Conservation (phyloP, 1,140 invertebrate genomes). For the Campodea augens region DNA sequence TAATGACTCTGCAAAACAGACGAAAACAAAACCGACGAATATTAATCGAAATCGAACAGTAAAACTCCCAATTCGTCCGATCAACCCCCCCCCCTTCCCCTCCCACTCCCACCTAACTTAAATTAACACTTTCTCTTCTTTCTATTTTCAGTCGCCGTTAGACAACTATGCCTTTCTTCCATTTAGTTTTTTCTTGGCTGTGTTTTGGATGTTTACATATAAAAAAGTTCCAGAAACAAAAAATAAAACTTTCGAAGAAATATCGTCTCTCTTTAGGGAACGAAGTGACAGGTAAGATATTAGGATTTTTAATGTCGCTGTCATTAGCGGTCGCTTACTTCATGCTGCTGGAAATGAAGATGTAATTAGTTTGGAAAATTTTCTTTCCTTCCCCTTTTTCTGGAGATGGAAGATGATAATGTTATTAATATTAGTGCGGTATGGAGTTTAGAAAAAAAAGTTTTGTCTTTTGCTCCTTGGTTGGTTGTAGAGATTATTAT, state of each 20-base stretch:
- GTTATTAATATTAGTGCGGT: constrained; percentile 9
- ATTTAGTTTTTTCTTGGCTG: constrained; percentile 83
- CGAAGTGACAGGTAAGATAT: constrained; percentile 57
- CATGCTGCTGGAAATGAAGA: neutral
- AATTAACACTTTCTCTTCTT: no score
- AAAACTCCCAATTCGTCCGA: no score
- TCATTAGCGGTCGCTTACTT: neutral
- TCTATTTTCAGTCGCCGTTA: constrained; percentile 68
- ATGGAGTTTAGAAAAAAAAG: constrained; percentile 1
- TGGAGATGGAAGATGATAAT: neutral
- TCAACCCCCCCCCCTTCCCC: no score
- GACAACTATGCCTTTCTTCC: constrained; percentile 94
- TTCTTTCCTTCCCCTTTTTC: neutral
- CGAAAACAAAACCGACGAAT: no score
- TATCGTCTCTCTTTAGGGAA: constrained; percentile 72
- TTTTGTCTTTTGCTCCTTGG: neutral
- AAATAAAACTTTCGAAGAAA: constrained; percentile 96
- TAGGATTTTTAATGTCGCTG: constrained; percentile 3
- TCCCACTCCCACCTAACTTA: no score
- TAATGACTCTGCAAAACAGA: no score
- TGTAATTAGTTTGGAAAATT: neutral
- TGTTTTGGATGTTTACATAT: constrained; percentile 96
- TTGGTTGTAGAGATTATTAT: no score
- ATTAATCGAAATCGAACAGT: no score
- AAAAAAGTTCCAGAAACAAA: constrained; percentile 97